These are phyloP conservation scores for Notamacropus eugenii DNA, from an alignment of 2,797 vertebrate genomes.

Conservation along the genomic window DNA sequence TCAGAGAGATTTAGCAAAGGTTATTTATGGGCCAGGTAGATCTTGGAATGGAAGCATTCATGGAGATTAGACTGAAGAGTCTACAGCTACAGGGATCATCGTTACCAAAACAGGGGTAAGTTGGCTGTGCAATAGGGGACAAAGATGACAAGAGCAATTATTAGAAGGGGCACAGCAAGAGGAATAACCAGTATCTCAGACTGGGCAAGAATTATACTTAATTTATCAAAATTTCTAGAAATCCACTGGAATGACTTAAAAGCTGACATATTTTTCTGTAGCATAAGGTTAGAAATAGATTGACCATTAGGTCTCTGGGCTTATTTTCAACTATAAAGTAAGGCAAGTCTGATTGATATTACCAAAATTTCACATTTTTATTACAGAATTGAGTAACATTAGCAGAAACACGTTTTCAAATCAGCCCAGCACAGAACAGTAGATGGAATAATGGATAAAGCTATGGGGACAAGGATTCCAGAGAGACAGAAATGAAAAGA, in stretches of 20 bases:
- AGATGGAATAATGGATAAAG: neutral
- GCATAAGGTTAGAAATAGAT: no score
- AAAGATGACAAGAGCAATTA: neutral
- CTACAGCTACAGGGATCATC: no score
- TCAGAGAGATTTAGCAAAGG: no score
- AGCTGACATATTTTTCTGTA: no score
- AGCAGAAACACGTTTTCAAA: neutral
- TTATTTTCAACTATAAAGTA: neutral
- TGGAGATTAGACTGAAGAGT: no score
- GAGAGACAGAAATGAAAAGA: neutral
- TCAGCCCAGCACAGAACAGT: neutral
- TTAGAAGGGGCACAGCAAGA: neutral
- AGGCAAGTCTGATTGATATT: neutral
- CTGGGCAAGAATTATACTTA: neutral
- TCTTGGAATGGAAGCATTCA: no score
- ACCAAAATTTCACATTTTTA: neutral
- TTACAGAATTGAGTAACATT: neutral
- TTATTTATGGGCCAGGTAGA: no score
- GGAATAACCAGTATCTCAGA: no score
- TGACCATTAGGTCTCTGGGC: neutral
- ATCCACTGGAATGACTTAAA: no score
- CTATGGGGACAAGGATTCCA: neutral
- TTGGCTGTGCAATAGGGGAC: neutral
- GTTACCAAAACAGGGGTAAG: no score
- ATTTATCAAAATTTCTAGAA: no score